Base-by-base conservation (phyloP, 37 sponge, comb jelly and placozoan species). In the Bolinopsis microptera region DNA sequence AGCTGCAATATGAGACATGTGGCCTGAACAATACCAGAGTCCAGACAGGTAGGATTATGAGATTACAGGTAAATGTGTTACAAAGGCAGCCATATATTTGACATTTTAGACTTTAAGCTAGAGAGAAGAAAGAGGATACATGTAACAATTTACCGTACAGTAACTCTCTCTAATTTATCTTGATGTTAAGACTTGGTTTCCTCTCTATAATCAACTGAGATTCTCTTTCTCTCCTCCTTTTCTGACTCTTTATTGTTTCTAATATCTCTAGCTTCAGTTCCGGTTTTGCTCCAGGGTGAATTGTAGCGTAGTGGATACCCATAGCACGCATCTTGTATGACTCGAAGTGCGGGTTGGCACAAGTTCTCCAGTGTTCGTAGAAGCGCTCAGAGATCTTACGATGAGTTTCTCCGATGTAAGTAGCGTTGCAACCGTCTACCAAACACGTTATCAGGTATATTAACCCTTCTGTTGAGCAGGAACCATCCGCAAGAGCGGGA, bases 321-420 rank as follows among this genome's bases (percentile, higher is more conserved):
- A 77, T 27, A 3, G 80, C 32, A 0, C 32, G 27, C 33, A 16
- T 35, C 35, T 35, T 77, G 80, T 77, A 77, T 32, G 80, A 77
- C 1, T 77, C 80, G 1, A 77, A 35, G 35, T 33, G 35, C 3
- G 80, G 36, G 32, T 77, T 77, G 3, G 80, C 80, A 34, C 80
- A 77, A 35, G 35, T 77, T 1, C 80, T 1, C 80, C 80, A 77
- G 35, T 77, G 80, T 36, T 77, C 80, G 1, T 16, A 34, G 37
- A 77, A 77, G 0, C 80, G 80, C 36, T 77, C 80, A 32, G 28
- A 22, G 32, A 77, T 34, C 0, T 27, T 77, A 0, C 80, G 80
- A 36, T 77, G 37, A 13, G 80, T 77, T 32, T 77, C 80, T 16
- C 80, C 80, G 80, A 77, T 77, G 37, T 77, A 77, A 8, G 80